phyloP scores from a whole-genome alignment of 2,888 invertebrate genomes.

The Sarcophaga rosellei region DNA sequence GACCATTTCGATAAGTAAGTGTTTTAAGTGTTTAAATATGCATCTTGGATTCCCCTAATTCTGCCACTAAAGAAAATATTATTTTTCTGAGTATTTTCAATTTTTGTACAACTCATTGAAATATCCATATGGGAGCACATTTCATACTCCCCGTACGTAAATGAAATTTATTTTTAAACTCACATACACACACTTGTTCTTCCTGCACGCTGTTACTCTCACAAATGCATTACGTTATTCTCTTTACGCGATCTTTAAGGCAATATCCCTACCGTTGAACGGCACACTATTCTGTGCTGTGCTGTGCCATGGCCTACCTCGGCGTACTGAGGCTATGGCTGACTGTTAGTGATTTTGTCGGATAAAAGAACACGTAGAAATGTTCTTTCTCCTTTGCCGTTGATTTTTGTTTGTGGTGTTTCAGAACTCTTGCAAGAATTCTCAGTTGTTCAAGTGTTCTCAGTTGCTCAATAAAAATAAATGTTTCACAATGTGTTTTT shows the following conservation, averaged over 20 bases:
- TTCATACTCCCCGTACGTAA: slow-evolving; percentile 17
- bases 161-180: slow-evolving; percentile 77
- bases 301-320: slow-evolving; percentile 5
- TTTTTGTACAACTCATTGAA: slow-evolving; percentile 52
- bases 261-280: slow-evolving; percentile 55
- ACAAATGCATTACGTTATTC: slow-evolving; percentile 45
- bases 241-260: slow-evolving; percentile 39
- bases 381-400: slow-evolving; percentile 74
- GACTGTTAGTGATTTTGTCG: slow-evolving; percentile 12
- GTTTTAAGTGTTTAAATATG: too few relatives aligned
- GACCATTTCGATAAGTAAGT: too few relatives aligned
- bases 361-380: slow-evolving; percentile 32
- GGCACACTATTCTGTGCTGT: not conserved
- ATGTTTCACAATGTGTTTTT: slow-evolving; percentile 53
- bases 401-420: slow-evolving; percentile 21
- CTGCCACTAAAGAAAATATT: slow-evolving; percentile 7
- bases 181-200: slow-evolving; percentile 79
- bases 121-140: slow-evolving; percentile 57
- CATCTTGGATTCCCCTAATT: slow-evolving; percentile 39
- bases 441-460: slow-evolving; percentile 38
- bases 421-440: slow-evolving; percentile 55
- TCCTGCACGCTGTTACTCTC: slow-evolving; percentile 56
- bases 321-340: not conserved
- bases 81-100: slow-evolving; percentile 50
- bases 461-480: slow-evolving; percentile 46